phyloP scores from a whole-genome alignment of 2,888 invertebrate species.

The Erebia ligea region DNA sequence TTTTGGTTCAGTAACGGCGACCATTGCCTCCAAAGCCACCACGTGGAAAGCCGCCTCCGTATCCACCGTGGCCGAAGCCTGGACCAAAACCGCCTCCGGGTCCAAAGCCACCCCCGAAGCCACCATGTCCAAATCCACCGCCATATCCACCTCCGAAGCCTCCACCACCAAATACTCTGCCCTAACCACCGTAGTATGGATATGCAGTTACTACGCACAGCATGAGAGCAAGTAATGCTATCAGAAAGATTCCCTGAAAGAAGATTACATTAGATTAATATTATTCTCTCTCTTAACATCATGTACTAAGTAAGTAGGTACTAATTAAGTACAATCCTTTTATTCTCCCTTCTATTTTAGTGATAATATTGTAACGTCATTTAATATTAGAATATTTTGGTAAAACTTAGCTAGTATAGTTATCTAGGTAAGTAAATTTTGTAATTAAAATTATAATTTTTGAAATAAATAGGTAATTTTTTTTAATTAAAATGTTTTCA shows the following conservation, averaged over 20 bases:
- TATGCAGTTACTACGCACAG: background rate
- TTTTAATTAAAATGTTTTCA: too few species aligned
- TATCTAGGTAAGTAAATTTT: too few species aligned
- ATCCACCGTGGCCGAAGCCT: constrained; percentile 21
- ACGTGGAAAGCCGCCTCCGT: constrained; percentile 16
- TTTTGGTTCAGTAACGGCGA: constrained; percentile 7
- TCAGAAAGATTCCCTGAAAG: constrained; percentile 12
- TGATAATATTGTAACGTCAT: too few species aligned
- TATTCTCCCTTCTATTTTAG: too few species aligned
- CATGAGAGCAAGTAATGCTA: constrained; percentile 3
- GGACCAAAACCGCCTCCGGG: constrained; percentile 4
- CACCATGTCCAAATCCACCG: background rate
- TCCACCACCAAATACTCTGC: constrained; percentile 8
- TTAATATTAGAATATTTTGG: too few species aligned
- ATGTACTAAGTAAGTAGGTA: too few species aligned
- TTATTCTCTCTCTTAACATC: background rate
- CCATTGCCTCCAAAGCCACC: constrained; percentile 28
- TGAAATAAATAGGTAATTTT: too few species aligned
- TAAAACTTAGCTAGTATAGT: too few species aligned
- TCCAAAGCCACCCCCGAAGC: constrained; percentile 10
- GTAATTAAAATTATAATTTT: too few species aligned
- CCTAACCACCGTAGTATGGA: constrained; percentile 8
- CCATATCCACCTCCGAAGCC: constrained; percentile 18
- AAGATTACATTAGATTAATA: background rate
- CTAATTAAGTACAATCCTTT: too few species aligned